phyloP scores from a whole-genome alignment of 2,797 vertebrate genomes.

The Platyrinchus mystaceus region DNA sequence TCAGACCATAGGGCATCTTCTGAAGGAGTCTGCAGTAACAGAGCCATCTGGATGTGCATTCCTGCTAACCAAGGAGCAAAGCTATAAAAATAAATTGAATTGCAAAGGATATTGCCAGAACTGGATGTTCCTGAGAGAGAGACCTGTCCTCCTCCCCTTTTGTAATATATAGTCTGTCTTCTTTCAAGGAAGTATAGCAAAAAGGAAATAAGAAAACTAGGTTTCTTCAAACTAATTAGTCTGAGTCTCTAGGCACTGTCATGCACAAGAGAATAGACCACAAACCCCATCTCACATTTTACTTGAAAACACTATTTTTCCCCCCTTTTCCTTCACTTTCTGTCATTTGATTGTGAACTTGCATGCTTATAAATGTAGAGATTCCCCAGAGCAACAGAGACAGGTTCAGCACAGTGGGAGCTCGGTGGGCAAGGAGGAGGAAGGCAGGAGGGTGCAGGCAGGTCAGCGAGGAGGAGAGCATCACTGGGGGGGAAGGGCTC shows the following conservation, averaged over 20 bases:
- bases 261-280: background rate
- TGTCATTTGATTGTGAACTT: background rate
- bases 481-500: rapidly evolving
- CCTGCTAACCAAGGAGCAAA: background rate
- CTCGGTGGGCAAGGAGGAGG: background rate
- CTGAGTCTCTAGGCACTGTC: background rate
- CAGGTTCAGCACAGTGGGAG: rapidly evolving
- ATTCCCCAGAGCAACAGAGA: background rate
- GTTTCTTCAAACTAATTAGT: background rate
- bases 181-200: background rate
- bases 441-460: background rate
- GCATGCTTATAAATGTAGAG: background rate
- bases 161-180: background rate
- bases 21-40: background rate
- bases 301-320: background rate
- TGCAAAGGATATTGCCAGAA: background rate
- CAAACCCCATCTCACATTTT: background rate
- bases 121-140: background rate
- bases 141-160: background rate
- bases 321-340: background rate
- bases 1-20: background rate
- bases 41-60: background rate
- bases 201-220: background rate
- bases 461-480: background rate
- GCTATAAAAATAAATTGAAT: background rate